Conservation (phyloP, 1,140 invertebrate species). For the Calephelis nemesis region DNA sequence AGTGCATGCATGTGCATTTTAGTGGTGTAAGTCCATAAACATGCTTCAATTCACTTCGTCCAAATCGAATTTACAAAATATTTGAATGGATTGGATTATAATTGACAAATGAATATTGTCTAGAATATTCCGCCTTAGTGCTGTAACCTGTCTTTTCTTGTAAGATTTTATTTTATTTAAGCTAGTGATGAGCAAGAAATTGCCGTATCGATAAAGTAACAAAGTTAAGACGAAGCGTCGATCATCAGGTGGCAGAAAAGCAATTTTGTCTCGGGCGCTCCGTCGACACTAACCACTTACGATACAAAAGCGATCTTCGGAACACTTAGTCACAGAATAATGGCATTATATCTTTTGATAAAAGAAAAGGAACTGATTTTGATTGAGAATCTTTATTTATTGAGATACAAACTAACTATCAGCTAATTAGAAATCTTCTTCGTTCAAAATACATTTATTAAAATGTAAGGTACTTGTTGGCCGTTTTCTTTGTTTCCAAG, state of each 20-base stretch:
- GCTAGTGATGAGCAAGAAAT: neutral
- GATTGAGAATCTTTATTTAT: neutral
- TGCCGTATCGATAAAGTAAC: conserved; percentile 20
- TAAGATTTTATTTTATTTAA: neutral
- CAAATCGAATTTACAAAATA: too few species aligned
- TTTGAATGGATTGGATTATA: too few species aligned
- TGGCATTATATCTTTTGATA: conserved; percentile 12
- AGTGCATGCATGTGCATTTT: too few species aligned
- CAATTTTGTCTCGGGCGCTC: conserved; percentile 31
- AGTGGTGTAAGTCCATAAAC: too few species aligned
- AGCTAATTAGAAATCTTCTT: neutral
- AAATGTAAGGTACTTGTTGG: neutral
- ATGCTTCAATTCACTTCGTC: too few species aligned
- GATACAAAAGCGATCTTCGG: conserved; percentile 8
- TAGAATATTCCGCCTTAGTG: too few species aligned
- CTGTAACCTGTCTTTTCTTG: neutral
- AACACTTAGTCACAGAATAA: conserved; percentile 12
- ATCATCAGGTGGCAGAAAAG: conserved; percentile 40
- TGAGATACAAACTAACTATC: neutral
- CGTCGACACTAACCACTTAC: conserved; percentile 7
- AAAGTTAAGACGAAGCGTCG: conserved; percentile 28
- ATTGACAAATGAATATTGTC: too few species aligned
- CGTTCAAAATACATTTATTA: neutral
- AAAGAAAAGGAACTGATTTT: neutral
- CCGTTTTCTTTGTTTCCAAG: too few species aligned